Base-by-base conservation (phyloP, 1,140 invertebrate genomes). In the Frieseomelitta varia region DNA sequence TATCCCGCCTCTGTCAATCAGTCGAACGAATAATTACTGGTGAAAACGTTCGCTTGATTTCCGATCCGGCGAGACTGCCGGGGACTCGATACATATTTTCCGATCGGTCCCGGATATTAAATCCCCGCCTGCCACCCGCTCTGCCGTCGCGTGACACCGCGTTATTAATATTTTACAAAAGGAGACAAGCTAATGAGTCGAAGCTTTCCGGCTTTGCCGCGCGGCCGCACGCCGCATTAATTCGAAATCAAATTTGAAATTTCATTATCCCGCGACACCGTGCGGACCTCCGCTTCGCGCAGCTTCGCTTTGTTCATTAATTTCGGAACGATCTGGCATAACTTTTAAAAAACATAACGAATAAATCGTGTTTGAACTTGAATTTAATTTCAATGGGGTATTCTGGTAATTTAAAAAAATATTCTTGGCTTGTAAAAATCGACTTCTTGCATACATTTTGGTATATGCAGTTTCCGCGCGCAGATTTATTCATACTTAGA, bases 1-100 rank as follows among this genome's bases (percentile, higher is more conserved):
- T 84, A 84, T 84, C 65, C 68, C 56, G 77, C 21, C 21, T 58
- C 24, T 72, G 76, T 73, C 76, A n/a, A 47, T 79, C 77, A 79
- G n/a, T 21, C 58, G 53, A 10, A 39, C 51, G 77, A 55, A 84
- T 61, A 63, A 77, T 84, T 61, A 47, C 39, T 65, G 30, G 24
- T 12, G 47, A 51, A 56, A 39, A 72, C 30, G 73, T n/a, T 47
- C 56, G 67, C 69, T 83, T 55, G 74, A 71, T 83, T 78, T 51
- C 55, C 15, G 73, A 30, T 69, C 68, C 55, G 63, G 21, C 21
- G 27, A 55, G 39, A 47, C 51, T 27, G 11, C 11, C 11, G 0
- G 67, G 14, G 19, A 71, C 8, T 12, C 11, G 14, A 55, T 14
- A 47, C 39, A 47, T 47, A 21, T 55, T 30, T 34, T 4, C 14